Evolutionary conservation across 2,113 vertebrate genomes (phyloP), one percentile per base, ranked within the genome.

Genomic region (Burhinus bistriatus): DNA sequence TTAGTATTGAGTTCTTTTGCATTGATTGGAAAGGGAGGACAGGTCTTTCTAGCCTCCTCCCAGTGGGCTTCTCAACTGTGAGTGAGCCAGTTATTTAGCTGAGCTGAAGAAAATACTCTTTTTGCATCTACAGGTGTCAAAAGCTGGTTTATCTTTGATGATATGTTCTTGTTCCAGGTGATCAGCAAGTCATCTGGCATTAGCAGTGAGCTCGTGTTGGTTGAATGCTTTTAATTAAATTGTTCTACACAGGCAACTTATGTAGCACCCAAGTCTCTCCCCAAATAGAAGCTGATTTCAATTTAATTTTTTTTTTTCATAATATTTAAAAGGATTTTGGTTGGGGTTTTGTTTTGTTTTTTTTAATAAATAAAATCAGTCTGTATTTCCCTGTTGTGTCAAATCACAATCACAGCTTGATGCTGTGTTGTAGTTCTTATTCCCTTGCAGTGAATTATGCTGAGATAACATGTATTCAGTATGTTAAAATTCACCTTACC

Each of bases 41-140:
- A 51, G 58, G 27, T 80, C 34, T 90, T 87, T 49, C 27, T 59
- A 32, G 64, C 32, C 5, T 70, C 15, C 9, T 94, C 27, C 17
- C 72, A 83, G 36, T 1, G 2, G 72, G 68, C 51, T 89, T 91
- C 69, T 84, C n/a, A 47, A 4, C 36, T 38, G 36, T 76, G 59
- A 78, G 55, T 42, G 59, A 87, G 66, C n/a, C n/a, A 87, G 20
- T 87, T 94, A 52, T 9, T 89, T 81, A 81, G 69, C 77, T 93
- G 72, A 95, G 72, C 68, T 91, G n/a, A 94, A 89, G 83, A 70
- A 88, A 93, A 92, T 78, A 51, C 29, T 82, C 68, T 84, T 61
- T 91, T 83, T 80, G 68, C 83, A 38, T 95, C 80, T 94, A 86
- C 55, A 81, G 80, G 44, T 96, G 87, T 95, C 62, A 82, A 57